Conservation (phyloP, 2,113 vertebrate species). For the Ia io region DNA sequence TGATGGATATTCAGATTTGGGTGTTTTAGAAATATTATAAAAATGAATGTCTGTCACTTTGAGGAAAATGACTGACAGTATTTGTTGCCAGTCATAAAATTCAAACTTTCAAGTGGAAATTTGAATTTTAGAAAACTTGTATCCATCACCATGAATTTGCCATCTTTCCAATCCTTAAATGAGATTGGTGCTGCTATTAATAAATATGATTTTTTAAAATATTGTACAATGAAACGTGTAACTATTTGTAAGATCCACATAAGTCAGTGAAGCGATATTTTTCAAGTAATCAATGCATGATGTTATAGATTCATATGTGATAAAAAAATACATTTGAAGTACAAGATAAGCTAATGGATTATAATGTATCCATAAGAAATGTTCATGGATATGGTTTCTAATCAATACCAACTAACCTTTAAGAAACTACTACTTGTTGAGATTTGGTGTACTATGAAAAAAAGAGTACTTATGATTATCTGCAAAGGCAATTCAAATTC, state of each 20-base stretch:
- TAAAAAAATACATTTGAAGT: background rate
- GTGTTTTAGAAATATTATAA: background rate
- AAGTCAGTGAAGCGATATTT: background rate
- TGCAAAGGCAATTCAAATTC: background rate
- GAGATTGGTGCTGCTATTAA: background rate
- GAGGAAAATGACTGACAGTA: background rate
- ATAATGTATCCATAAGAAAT: background rate
- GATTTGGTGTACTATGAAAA: background rate
- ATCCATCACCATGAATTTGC: background rate
- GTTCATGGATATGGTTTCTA: background rate
- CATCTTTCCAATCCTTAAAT: background rate
- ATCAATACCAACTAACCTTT: background rate
- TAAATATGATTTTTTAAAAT: background rate
- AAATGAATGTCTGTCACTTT: conserved; percentile 1
- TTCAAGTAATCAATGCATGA: background rate
- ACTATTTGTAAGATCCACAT: background rate
- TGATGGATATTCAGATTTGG: background rate
- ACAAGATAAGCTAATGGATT: background rate
- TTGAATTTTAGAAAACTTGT: background rate
- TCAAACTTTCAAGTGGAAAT: background rate
- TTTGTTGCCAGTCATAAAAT: background rate
- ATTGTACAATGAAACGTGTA: background rate
- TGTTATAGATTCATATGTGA: background rate
- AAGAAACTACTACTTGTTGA: background rate
- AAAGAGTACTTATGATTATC: background rate